Evolutionary conservation across 2,888 invertebrate species (phyloP), one percentile per base, ranked within the genome.

Genomic region (Gisinianus flammeolus): DNA sequence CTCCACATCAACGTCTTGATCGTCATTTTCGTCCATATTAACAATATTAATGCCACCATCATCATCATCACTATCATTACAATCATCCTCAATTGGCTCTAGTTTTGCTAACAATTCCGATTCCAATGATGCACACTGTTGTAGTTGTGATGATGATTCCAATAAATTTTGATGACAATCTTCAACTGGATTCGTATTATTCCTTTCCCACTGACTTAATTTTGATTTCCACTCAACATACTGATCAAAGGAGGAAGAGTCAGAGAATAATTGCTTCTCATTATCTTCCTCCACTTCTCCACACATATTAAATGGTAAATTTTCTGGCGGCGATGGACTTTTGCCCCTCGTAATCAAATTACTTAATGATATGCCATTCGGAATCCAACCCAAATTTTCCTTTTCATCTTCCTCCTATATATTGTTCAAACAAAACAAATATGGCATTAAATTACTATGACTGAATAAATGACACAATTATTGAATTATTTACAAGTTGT

Each of bases 351-450:
- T 8, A 4, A 76, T 35, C 58, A 69, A 54, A 70, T 62, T 76
- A 58, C 30, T 76, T 24, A 76, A 28, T 56, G 76, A 69, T 31
- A 76, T 35, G 24, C 58, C 68, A 58, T 76, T 70, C n/a, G 76
- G 69, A 19, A 70, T 62, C 76, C 76, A 76, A 58, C 12, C 31
- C 58, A 76, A 69, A 70, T 76, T 76, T 44, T 76, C 76, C 64
- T 76, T 76, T 70, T 76, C 76, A 64, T 76, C 76, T 62, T 76
- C 76, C 54, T 62, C 76, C 76, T 76, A 31, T 8, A 74, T 16
- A 28, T 75, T n/a, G 5, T 56, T 56, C 56, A 22, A 8, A n/a
- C 56, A 56, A 12, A n/a, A 56, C 4, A 56, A 56, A 56, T 8
- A 8, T 8, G 6, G 5, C 5, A 56, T 12, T 56, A 56, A 56